Conservation (phyloP, 2,797 vertebrate species). For the Ibycter americanus region DNA sequence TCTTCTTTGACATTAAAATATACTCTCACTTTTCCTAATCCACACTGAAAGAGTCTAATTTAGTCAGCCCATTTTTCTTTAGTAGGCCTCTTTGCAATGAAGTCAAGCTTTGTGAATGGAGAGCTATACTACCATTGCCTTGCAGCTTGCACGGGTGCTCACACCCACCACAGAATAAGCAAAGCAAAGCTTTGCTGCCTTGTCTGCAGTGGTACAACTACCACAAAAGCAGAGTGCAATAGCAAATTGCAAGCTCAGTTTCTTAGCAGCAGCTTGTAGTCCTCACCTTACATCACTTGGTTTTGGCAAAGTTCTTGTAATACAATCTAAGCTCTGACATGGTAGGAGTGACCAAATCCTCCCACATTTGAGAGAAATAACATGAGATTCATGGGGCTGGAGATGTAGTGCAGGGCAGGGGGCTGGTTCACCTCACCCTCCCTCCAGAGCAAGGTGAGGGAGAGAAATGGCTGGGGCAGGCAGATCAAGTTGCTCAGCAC, state of each 20-base stretch:
- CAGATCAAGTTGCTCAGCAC: not conserved
- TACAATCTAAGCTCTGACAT: accelerated
- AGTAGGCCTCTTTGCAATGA: not conserved
- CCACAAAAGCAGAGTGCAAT: not conserved
- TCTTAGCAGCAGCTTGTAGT: not conserved
- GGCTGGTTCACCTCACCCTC: not conserved
- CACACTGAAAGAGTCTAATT: not conserved
- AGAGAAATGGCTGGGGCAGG: not conserved
- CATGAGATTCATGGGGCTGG: not conserved
- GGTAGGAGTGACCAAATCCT: not conserved
- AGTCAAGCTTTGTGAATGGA: not conserved
- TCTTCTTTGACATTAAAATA: not conserved
- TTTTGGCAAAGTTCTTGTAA: not conserved
- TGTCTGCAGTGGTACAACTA: not conserved
- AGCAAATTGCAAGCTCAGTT: accelerated
- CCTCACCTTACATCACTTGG: accelerated
- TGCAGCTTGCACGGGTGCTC: not conserved
- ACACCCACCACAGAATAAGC: not conserved
- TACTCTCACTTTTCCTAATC: not conserved
- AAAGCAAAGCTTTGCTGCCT: not conserved
- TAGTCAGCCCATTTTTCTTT: not conserved
- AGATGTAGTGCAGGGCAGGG: not conserved
- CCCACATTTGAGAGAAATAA: not conserved
- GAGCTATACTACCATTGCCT: not conserved
- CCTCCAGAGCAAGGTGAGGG: not conserved